These are phyloP conservation scores for Cyprinodon variegatus DNA, from an alignment of 2,113 vertebrate genomes.

Conservation along the genomic window DNA sequence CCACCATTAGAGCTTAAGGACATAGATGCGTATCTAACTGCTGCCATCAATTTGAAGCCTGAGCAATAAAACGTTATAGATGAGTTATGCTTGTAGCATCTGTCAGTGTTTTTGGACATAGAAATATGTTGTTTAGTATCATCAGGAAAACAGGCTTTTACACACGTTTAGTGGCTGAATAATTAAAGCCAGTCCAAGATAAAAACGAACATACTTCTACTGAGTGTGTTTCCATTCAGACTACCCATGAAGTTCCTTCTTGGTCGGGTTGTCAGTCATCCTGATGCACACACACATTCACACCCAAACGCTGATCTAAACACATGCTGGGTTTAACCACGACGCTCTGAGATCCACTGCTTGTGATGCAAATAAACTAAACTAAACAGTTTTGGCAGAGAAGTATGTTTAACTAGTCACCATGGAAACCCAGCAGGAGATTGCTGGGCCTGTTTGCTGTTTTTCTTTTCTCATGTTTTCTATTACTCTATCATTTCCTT, in stretches of 20 bases:
- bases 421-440: conserved; percentile 53
- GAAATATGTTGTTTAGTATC: too few relatives aligned
- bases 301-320: conserved; percentile 12
- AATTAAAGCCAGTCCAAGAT: conserved; percentile 24
- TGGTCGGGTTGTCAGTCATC: conserved; percentile 28
- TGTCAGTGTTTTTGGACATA: too few relatives aligned
- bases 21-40: too few relatives aligned
- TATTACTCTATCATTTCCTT: neutral
- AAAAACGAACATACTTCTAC: conserved; percentile 17
- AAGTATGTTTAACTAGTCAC: conserved; percentile 39
- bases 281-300: neutral
- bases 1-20: too few relatives aligned
- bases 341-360: conserved; percentile 11
- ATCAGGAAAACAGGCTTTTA: too few relatives aligned
- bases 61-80: too few relatives aligned
- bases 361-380: conserved; percentile 30
- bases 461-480: conserved; percentile 10
- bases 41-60: too few relatives aligned
- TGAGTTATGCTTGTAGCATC: too few relatives aligned
- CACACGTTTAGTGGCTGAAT: neutral
- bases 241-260: conserved; percentile 23
- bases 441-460: conserved; percentile 1
- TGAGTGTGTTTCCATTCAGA: conserved; percentile 8
- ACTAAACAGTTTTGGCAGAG: neutral
- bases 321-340: neutral